A percentile compares a stretch with the other conserved stretches of the same genome.
phyloP scores from a whole-genome alignment of 2,888 invertebrate species.

The Hirtodrosophila confusa region DNA sequence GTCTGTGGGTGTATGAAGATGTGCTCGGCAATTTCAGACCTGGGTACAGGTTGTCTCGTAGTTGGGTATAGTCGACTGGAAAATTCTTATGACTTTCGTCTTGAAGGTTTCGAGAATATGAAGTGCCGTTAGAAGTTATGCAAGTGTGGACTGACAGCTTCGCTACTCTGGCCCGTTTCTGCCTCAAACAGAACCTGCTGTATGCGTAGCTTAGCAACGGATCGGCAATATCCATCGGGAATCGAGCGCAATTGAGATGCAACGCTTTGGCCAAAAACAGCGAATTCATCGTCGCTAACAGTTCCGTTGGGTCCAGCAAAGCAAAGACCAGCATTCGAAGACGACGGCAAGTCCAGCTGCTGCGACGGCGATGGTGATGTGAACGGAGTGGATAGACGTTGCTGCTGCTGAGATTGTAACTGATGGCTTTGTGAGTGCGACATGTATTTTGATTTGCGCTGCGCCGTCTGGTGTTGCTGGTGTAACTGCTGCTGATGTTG shows the following conservation, averaged over 20 bases:
- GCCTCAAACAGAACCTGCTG: constrained; percentile 81
- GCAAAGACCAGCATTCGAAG: constrained; percentile 13
- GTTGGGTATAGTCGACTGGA: too few species aligned
- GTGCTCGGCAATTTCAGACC: too few species aligned
- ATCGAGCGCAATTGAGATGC: constrained; percentile 75
- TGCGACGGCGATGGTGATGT: too few species aligned
- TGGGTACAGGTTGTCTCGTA: too few species aligned
- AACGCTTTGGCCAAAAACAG: constrained; percentile 75
- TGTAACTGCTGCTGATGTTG: constrained; percentile 24
- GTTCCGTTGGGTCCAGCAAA: constrained; percentile 23
- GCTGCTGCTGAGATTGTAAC: constrained; percentile 25
- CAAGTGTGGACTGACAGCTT: constrained; percentile 38
- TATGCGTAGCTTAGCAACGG: constrained; percentile 80
- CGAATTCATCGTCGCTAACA: constrained; percentile 64
- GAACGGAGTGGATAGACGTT: constrained; percentile 7
- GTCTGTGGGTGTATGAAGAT: too few species aligned
- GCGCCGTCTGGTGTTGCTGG: constrained; percentile 18
- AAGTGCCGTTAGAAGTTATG: constrained; percentile 25
- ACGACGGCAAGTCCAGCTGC: constrained; percentile 12
- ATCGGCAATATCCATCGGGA: constrained; percentile 74
- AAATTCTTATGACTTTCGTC: background rate
- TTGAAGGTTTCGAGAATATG: too few species aligned
- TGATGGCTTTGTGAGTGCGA: constrained; percentile 12
- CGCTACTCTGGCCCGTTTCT: constrained; percentile 72
- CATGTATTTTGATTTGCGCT: constrained; percentile 37